Base-by-base conservation (phyloP, 2,113 vertebrate species). In the Poeciliopsis turrubarensis region DNA sequence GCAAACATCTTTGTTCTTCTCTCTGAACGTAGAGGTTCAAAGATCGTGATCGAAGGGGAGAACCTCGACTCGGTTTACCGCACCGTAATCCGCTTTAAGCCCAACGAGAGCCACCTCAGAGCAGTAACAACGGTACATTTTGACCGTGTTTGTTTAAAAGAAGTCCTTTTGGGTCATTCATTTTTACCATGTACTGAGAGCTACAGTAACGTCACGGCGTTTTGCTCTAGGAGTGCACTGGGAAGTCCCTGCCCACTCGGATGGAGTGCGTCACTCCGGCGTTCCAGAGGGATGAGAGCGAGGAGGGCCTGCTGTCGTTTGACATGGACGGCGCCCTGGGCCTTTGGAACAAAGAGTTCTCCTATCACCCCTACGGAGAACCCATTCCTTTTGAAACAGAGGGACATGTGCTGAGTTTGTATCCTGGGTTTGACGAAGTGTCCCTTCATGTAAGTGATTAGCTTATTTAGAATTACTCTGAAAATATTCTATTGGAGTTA, bases 21-120 rank as follows among this genome's bases (percentile, higher is more conserved):
- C 11, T 79, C 60, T 22, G 10, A 67, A 60, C 89, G 0, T 22
- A 99, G 98, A 60, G 96, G 96, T 30, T 97, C 96, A 0, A 91
- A 86, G 3, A 90, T 99, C 78, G 95, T 95, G 29, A 91, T 99
- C 67, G 83, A 72, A 2, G 97, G 98, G 60, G 89, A 91, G 70
- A 95, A 97, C 89, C 93, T 99, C 90, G 95, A 97, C 83, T 97
- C 98, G 0, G 95, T 95, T 1, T 96, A 94, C 82, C 93, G 88
- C 0, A 93, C 95, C 10, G 67, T 88, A 22, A 88, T 96, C n/a
- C 92, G 89, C 51, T 97, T 97, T 70, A 92, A 93, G 91, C 94
- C 95, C 77, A 94, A 94, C 19, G 94, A 95, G 79, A 92, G 87
- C 60, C 91, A 95, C 87, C 86, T 95, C 27, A 95, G 92, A 79